Evolutionary conservation across 2,888 invertebrate genomes (phyloP).

Genomic region (Synergus gifuensis): DNA sequence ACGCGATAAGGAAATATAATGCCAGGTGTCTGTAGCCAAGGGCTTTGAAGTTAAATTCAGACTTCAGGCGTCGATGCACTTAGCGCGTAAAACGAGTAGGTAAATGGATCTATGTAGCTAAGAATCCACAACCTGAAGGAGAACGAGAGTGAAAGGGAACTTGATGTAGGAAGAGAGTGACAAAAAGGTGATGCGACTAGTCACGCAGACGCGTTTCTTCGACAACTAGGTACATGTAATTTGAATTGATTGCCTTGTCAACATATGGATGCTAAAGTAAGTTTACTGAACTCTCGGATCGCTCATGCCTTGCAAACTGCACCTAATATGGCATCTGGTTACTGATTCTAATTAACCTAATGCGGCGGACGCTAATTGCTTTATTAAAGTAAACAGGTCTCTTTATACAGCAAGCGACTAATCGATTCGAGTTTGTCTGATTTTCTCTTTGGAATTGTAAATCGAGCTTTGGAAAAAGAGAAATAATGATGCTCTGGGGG

Average conservation of each 20-base stretch:
- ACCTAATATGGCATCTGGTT: conserved; percentile 38
- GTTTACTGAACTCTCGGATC: conserved; percentile 22
- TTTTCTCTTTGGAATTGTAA: conserved; percentile 27
- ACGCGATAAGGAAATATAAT: not conserved
- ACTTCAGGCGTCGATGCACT: not conserved
- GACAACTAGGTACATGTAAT: conserved; percentile 20
- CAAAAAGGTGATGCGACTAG: conserved; percentile 40
- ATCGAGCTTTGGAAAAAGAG: conserved; percentile 1
- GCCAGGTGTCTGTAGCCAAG: not conserved
- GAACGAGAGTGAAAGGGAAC: conserved; percentile 26
- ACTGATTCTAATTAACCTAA: conserved; percentile 34
- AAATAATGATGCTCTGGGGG: conserved; percentile 3
- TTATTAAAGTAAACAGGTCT: conserved; percentile 34
- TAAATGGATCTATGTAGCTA: not conserved
- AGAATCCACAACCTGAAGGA: not conserved
- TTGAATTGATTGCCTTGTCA: conserved; percentile 20
- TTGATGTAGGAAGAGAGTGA: conserved; percentile 19
- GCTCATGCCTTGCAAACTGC: not conserved
- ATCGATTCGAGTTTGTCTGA: conserved; percentile 34
- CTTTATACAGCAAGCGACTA: conserved; percentile 9
- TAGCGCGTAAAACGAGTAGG: not conserved
- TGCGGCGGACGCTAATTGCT: conserved; percentile 38
- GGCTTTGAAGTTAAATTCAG: not conserved
- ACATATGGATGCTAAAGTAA: conserved; percentile 11
- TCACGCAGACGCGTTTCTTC: conserved; percentile 18